phyloP scores from a whole-genome alignment of 2,797 vertebrate genomes.

The Typhlichthys eigenmanni region DNA sequence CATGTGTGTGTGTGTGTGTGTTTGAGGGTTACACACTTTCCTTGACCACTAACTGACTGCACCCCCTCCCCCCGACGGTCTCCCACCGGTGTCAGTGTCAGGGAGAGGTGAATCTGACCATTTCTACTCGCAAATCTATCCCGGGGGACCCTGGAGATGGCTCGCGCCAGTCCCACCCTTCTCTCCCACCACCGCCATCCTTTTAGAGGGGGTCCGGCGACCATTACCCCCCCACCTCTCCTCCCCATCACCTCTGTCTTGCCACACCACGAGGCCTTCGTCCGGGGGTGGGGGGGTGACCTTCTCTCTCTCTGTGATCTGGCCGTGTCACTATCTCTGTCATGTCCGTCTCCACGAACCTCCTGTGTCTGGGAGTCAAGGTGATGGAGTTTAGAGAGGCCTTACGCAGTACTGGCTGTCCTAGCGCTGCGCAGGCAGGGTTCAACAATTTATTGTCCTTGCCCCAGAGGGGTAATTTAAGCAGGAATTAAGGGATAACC shows the following conservation, averaged over 20 bases:
- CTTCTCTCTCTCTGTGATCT: constrained; percentile 37
- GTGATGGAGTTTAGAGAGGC: constrained; percentile 60
- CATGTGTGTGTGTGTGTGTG: constrained; percentile 15
- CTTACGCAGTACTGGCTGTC: constrained; percentile 32
- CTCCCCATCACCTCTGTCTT: constrained; percentile 60
- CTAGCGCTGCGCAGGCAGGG: constrained; percentile 59
- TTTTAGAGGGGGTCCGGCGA: constrained; percentile 67
- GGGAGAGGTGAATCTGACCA: constrained; percentile 75
- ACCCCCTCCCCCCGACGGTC: constrained; percentile 20
- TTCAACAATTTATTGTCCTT: constrained; percentile 75
- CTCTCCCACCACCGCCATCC: constrained; percentile 69
- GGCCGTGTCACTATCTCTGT: constrained; percentile 41
- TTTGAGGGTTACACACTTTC: constrained; percentile 41
- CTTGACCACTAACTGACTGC: constrained; percentile 71
- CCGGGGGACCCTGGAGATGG: constrained; percentile 55
- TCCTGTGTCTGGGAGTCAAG: constrained; percentile 48
- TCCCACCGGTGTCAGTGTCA: constrained; percentile 70
- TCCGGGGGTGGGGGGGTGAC: constrained; percentile 59
- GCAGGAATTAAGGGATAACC: constrained; percentile 76
- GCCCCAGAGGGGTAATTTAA: constrained; percentile 73
- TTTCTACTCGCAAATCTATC: constrained; percentile 74
- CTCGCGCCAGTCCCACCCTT: constrained; percentile 59
- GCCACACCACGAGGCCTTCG: constrained; percentile 50
- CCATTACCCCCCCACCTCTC: constrained; percentile 49
- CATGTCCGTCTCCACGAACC: constrained; percentile 49